Evolutionary conservation across 2,888 invertebrate species (phyloP).

Genomic region (Tiliacea aurago): DNA sequence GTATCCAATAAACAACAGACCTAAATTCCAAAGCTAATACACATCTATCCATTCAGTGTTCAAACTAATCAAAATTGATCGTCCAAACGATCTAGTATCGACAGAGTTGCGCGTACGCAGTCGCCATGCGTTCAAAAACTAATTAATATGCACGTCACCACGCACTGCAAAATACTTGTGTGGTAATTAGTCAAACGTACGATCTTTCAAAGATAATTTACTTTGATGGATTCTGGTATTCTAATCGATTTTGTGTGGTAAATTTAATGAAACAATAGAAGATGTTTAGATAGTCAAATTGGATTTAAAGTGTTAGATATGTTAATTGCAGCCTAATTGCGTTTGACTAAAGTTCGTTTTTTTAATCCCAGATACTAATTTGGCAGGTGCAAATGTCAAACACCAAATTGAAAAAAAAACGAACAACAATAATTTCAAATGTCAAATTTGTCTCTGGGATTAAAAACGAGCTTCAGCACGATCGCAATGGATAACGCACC

Average conservation of each 20-base stretch:
- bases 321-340: neutral
- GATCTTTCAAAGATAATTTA: slow-evolving; percentile 9
- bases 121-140: slow-evolving; percentile 19
- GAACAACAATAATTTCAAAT: no score
- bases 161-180: neutral
- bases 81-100: neutral
- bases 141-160: slow-evolving; percentile 22
- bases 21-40: no score
- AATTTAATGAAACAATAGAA: neutral
- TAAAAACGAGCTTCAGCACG: no score
- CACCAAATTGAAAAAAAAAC: no score
- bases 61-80: slow-evolving; percentile 12
- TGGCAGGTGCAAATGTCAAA: no score
- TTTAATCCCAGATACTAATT: no score
- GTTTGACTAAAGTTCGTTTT: no score
- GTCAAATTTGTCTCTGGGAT: no score
- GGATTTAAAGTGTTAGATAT: neutral
- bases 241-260: slow-evolving; percentile 1
- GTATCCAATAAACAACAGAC: no score
- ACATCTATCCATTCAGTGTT: no score
- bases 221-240: neutral
- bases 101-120: slow-evolving; percentile 11
- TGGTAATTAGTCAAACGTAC: slow-evolving; percentile 5
- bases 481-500: no score
- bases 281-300: slow-evolving; percentile 1